Base-by-base conservation (phyloP, 1,140 invertebrate genomes). In the Nomia melanderi region DNA sequence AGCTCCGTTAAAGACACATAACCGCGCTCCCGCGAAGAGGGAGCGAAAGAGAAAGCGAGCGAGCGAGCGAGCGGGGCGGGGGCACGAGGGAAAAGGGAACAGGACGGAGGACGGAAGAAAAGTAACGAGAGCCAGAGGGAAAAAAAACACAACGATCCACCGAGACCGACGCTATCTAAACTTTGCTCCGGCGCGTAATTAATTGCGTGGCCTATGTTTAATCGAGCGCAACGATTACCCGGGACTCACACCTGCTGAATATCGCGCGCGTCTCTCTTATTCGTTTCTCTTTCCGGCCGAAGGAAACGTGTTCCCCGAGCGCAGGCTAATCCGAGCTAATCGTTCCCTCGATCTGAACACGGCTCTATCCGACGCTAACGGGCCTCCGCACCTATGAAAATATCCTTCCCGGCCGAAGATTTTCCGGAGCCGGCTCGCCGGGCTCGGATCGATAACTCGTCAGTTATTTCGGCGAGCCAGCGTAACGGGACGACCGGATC, bases 1-100 rank as follows among this genome's bases (percentile, higher is more conserved):
- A 64, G 57, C 59, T 73, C 65, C 59, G 78, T 80, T 85, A 82
- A 59, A 70, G 81, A 79, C 77, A 82, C 65, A 71, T 78, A 84
- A 60, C 62, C 57, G 20, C 57, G 60, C 41, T 31, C 20, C 41
- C 11, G 5, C 44, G 31, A 39, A 66, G 39, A 47, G 8, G n/a
- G n/a, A 33, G 56, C 20, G 17, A 53, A n/a, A 59, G 36, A 29
- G 17, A 39, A 50, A n/a, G 20, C 31, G 41, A 44, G 41, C 14
- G 41, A 44, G 8, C 8, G 4, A 44, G 12, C 0, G 41, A 17
- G 12, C 14, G 4, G 39, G 17, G 39, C 3, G 11, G 17, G 12
- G 39, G 39, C 12, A 47, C n/a, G 29, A 47, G 59, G 25, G 62
- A 31, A 71, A 3, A 44, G 41, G 3, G 41, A 12, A 14, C 0